Base-by-base conservation (phyloP, 1,140 invertebrate genomes). In the Galleria mellonella region DNA sequence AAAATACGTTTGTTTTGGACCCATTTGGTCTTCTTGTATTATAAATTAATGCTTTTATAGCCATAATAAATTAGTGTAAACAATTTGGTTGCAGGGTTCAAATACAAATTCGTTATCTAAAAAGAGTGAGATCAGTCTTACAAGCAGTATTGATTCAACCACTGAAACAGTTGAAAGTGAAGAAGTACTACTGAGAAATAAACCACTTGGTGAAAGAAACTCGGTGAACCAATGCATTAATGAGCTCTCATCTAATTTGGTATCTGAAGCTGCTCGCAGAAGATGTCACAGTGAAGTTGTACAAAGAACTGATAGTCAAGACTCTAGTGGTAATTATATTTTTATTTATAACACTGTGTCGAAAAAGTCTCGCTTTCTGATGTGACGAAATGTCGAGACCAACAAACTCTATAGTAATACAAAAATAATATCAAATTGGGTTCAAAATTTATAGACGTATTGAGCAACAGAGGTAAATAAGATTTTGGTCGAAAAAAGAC, bases 171-270 rank as follows among this genome's bases (percentile, higher is more conserved):
- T 30, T 14, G 84, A 87, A 23, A 65, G 59, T 43, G 75, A 85
- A 47, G 77, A 83, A 45, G 81, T 87, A 17, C 79, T 78, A 49
- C 53, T 84, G 9, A 70, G 84, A 47, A 71, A 57, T 14, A 87
- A 83, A 39, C 67, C 72, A 11, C 49, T 83, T 30, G 77, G 73
- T 12, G 77, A 86, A 43, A 77, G 87, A 33, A 88, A 79, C 71
- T 87, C 89, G 1, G 87, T 89, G 0, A 89, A 90, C 49, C 90
- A 91, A 72, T 91, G 90, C 58, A 89, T 92, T 47, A 91, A 86
- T 50, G 91, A 92, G 68, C 59, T 92, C 50, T 91, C 90, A 15
- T 89, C 88, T n/a, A 84, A 83, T 44, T 55, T 89, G 11, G 79
- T 72, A 4, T 79, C 67, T n/a, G 77, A 86, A 40, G 75, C 67